Evolutionary conservation across 2,113 vertebrate genomes (phyloP), one percentile per base, ranked within the genome.

Genomic region (Acrocephalus arundinaceus): DNA sequence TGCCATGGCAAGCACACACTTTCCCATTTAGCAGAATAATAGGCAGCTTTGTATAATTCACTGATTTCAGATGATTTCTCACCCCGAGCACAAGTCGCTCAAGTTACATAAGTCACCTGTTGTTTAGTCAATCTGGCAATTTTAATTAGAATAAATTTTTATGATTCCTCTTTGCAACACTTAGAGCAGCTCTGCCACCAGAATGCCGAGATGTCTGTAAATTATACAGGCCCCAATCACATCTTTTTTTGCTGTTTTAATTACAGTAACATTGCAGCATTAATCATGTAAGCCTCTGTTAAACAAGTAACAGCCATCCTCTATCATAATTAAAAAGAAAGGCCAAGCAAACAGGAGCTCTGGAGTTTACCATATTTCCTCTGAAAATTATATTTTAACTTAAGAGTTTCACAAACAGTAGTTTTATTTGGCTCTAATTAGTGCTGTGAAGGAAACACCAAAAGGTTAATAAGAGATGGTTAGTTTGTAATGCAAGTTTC

Each of bases 391-490:
- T 96, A 84, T 97, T 97, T 97, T 94, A 97, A 93, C 84, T 93
- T 65, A 63, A 87, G 91, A 97, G 87, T 97, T 93, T 72, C 81
- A 89, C 87, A 96, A 93, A 83, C 92, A 70, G 75, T 87, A 87
- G 92, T 95, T 97, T 97, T 96, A 97, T 97, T 95, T 91, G 81
- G 90, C 67, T 97, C 83, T 97, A 98, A 98, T 97, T 97, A 97
- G 72, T 24, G 30, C 59, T 94, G 92, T 52, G 95, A 96, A 96
- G 88, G 82, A 97, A 98, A 97, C 91, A 96, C 83, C 52, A 35
- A 97, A 98, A 98, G 97, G 96, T 98, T 98, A 98, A 96, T 96
- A 97, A 96, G 96, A 97, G 91, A 94, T 82, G 87, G 96, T 97
- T 97, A 97, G 93, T 97, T 97, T 95, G 91, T 87, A 97, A 97